Percentiles rank a stretch among this genome's conserved stretches.
Conservation (phyloP, 2,888 invertebrate genomes). For the Phragmatobia fuliginosa region DNA sequence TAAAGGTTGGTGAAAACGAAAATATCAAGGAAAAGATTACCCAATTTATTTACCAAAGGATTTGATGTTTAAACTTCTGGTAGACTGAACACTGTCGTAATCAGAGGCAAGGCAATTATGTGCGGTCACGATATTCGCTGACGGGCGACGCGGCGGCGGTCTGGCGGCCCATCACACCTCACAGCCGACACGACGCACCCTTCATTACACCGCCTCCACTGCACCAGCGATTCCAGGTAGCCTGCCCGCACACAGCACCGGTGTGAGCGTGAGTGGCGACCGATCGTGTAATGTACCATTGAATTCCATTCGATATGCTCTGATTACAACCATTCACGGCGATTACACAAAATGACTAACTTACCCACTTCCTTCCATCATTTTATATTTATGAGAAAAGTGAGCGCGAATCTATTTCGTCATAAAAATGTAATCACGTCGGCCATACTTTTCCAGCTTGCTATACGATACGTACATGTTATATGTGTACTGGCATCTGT, state of each 20-base stretch:
- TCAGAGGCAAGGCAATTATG: constrained; percentile 3
- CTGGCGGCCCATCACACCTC: background rate
- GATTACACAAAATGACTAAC: constrained; percentile 32
- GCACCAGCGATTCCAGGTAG: background rate
- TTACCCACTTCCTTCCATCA: constrained; percentile 32
- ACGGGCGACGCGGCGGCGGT: background rate
- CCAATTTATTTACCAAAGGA: no score
- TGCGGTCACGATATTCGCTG: constrained; percentile 13
- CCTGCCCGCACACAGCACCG: background rate
- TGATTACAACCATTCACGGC: constrained; percentile 43
- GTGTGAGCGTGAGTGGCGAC: constrained; percentile 15
- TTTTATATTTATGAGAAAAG: constrained; percentile 30
- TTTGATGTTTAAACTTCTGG: background rate
- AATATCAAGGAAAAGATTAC: no score
- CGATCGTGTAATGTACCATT: constrained; percentile 35
- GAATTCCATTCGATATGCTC: constrained; percentile 46
- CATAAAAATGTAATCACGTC: constrained; percentile 10
- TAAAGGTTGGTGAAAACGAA: no score
- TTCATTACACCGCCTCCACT: background rate
- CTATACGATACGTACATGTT: background rate
- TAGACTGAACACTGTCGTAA: background rate
- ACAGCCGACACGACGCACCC: background rate
- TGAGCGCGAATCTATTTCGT: constrained; percentile 15
- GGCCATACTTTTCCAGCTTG: background rate
- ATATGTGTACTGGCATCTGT: background rate